phyloP scores from a whole-genome alignment of 2,888 invertebrate species.

The Sclerodermus sp. region DNA sequence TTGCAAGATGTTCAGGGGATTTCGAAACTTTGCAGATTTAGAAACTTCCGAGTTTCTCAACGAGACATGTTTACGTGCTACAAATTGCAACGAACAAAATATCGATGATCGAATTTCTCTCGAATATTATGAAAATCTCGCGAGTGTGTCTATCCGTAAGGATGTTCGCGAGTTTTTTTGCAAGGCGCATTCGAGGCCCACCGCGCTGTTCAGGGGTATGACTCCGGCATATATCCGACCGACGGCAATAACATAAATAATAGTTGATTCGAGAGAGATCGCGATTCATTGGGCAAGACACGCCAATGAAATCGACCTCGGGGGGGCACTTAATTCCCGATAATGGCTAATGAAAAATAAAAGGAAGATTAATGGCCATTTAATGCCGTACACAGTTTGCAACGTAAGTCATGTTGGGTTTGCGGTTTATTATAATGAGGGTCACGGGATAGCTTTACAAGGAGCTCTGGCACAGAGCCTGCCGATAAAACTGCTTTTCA shows the following conservation, averaged over 20 bases:
- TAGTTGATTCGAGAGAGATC: no score
- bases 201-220: no score
- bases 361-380: constrained; percentile 18
- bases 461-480: constrained; percentile 42
- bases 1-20: neutral
- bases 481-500: constrained; percentile 30
- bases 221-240: no score
- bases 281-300: no score
- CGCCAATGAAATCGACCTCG: no score
- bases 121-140: neutral
- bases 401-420: constrained; percentile 23
- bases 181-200: no score
- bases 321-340: no score
- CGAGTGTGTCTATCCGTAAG: no score
- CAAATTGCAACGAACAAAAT: neutral
- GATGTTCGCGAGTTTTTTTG: no score
- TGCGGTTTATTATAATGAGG: constrained; percentile 43
- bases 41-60: neutral
- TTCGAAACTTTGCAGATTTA: constrained; percentile 1
- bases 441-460: constrained; percentile 36
- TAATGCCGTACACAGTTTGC: constrained; percentile 27
- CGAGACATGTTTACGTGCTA: neutral
- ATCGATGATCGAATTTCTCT: neutral
- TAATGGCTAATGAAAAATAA: neutral
- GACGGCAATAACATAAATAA: no score